Conservation (phyloP, 2,797 vertebrate species). For the Acropternis orthonyx region DNA sequence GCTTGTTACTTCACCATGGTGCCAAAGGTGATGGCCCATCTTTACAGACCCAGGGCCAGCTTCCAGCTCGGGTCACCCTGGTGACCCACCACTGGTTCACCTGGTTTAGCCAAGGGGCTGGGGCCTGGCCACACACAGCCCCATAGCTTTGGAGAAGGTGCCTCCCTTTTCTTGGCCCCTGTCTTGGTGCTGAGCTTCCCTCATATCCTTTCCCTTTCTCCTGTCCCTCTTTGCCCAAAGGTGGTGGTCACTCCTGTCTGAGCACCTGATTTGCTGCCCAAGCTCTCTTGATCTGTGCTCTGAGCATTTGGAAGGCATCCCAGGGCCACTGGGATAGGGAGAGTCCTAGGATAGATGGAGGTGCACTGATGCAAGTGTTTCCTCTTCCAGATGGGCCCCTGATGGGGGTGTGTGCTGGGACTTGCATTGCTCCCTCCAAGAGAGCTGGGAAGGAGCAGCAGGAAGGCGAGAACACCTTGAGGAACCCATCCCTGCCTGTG, state of each 20-base stretch:
- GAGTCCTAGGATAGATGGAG: not conserved
- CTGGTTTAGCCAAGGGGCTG: not conserved
- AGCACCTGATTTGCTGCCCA: not conserved
- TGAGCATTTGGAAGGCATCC: accelerated
- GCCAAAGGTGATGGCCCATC: not conserved
- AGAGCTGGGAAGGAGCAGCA: not conserved
- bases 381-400: not conserved
- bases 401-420: accelerated
- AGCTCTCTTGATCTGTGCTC: not conserved
- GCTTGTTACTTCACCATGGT: not conserved
- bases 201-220: not conserved
- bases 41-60: not conserved
- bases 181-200: not conserved
- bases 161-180: not conserved
- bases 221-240: not conserved
- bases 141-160: not conserved
- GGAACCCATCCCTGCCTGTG: accelerated
- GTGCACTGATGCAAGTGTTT: not conserved
- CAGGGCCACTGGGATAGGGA: not conserved
- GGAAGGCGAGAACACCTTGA: accelerated
- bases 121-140: too few species aligned
- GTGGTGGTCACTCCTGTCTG: not conserved
- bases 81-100: not conserved
- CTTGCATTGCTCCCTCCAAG: accelerated
- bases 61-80: not conserved